Base-by-base conservation (phyloP, 2,113 vertebrate genomes). In the Platichthys stellatus region DNA sequence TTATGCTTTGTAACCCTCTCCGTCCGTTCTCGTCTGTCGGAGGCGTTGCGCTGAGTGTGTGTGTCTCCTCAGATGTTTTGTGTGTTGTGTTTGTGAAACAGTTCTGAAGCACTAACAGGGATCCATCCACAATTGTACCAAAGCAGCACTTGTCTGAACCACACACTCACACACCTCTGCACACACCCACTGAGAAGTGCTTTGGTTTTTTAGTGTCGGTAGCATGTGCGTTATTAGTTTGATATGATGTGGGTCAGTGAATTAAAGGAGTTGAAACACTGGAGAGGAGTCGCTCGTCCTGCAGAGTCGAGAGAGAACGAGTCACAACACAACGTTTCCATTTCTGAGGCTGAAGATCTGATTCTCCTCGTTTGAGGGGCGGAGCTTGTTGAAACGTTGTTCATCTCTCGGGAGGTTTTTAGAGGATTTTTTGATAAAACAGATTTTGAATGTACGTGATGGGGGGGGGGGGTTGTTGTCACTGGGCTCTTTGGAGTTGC, bases 121-220 rank as follows among this genome's bases (percentile, higher is more conserved):
- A 69, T 72, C 72, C 43, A 21, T 80, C 72, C 63, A 40, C 43
- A 23, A 69, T 54, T 5, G 28, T 24, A 88, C 80, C 90, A 85
- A 89, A 92, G 85, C 86, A 76, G 73, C 76, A 63, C 72, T 70
- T 64, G 64, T 63, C 72, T 57, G 67, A 31, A 31, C 31, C 31
- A 31, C 31, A 1, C 12, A 7, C 56, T 35, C 82, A 60, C 71
- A 54, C 43, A 15, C 24, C 6, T 6, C 69, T 67, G 0, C 12
- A 7, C 56, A 35, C 82, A 63, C 60, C 35, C 51, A 15, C 13
- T 13, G 59, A 72, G n/a, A 20, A 14, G 18, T 23, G 1, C 57
- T 18, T 31, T 24, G 24, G 47, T 64, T 18, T 43, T 45, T 61
- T 54, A 5, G 74, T 64, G 73, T 88, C 54, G 0, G 78, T 76